Evolutionary conservation across 1,140 invertebrate species (phyloP).

Genomic region (Sipha flava): DNA sequence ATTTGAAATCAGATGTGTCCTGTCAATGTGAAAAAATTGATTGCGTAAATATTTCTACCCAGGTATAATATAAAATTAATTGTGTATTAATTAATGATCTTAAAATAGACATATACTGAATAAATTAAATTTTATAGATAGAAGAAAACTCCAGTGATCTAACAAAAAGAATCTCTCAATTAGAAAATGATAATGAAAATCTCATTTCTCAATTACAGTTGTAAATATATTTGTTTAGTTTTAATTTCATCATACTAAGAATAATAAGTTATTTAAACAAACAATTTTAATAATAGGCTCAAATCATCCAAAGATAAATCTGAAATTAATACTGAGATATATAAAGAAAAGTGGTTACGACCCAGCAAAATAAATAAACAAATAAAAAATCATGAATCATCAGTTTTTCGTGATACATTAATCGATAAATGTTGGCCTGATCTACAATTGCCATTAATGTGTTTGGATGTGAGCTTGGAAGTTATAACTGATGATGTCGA

Average conservation of each 20-base stretch:
- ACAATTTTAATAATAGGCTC: not conserved
- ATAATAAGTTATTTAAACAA: not conserved
- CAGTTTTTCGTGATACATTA: constrained; percentile 44
- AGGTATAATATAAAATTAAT: not conserved
- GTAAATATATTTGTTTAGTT: not conserved
- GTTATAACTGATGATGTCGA: not conserved
- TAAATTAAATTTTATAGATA: not conserved
- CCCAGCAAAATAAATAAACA: not conserved
- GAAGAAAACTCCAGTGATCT: not conserved
- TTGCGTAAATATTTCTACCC: not conserved
- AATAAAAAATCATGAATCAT: constrained; percentile 38
- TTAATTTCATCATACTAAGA: not conserved
- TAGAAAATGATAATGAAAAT: not conserved
- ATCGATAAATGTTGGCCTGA: constrained; percentile 44
- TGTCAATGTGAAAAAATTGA: not conserved
- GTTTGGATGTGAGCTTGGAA: not conserved
- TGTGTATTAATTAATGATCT: not conserved
- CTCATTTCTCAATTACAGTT: constrained; percentile 1
- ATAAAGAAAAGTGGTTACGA: constrained; percentile 21
- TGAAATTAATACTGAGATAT: not conserved
- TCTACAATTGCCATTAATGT: constrained; percentile 39
- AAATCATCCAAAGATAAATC: not conserved
- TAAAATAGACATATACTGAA: not conserved
- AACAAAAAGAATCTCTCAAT: not conserved
- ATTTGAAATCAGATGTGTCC: constrained; percentile 39